Conservation (phyloP, 2,113 vertebrate species). For the Chloebia gouldiae region DNA sequence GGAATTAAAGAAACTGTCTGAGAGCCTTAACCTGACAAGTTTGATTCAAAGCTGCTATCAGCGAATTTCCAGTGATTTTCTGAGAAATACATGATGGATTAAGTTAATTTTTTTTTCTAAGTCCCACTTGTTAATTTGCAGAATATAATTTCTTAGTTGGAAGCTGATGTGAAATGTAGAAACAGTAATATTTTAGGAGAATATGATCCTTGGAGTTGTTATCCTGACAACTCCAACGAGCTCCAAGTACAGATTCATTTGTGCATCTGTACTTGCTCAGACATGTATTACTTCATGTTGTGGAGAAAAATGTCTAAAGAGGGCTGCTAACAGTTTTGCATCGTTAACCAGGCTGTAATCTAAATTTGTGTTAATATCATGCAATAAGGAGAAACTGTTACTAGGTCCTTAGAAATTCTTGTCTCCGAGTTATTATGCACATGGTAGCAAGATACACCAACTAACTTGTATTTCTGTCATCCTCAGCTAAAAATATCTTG, state of each 20-base stretch:
- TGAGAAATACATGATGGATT: not conserved
- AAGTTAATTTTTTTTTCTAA: not conserved
- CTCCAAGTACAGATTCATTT: not conserved
- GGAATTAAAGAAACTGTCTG: not conserved
- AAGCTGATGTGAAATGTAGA: not conserved
- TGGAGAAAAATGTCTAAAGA: not conserved
- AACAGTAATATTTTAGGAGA: not conserved
- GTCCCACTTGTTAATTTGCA: not conserved
- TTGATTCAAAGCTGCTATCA: not conserved
- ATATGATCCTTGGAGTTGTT: not conserved
- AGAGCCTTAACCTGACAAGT: not conserved
- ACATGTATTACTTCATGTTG: not conserved
- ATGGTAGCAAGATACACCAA: not conserved
- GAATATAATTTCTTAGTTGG: not conserved
- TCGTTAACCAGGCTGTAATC: not conserved
- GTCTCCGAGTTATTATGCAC: not conserved
- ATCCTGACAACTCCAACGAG: not conserved
- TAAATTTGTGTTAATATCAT: not conserved
- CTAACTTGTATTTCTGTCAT: not conserved
- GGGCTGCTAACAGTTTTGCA: not conserved
- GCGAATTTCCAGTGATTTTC: not conserved
- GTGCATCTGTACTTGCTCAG: not conserved
- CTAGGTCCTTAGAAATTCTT: not conserved
- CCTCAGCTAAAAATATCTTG: not conserved
- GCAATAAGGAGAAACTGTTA: not conserved